Conservation (phyloP, 1,140 invertebrate species). For the Reticulitermes speratus region DNA sequence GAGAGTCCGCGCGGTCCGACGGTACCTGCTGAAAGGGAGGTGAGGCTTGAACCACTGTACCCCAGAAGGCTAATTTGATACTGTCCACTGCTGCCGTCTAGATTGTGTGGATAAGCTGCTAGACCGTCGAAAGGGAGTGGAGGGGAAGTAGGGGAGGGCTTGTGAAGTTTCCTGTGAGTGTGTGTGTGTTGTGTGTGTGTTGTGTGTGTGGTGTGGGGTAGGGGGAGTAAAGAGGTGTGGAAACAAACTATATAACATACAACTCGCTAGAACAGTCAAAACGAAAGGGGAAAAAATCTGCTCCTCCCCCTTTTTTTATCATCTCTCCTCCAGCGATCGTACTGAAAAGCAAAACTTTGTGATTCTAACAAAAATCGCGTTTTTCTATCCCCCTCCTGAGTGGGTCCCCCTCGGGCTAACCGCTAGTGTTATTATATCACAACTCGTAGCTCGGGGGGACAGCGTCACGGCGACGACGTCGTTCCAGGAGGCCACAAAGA, state of each 20-base stretch:
- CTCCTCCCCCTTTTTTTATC: not conserved
- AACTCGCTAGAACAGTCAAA: not conserved
- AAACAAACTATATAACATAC: conserved; percentile 14
- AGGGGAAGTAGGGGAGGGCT: not conserved
- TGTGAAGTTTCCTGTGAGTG: not conserved
- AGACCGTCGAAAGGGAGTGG: not conserved
- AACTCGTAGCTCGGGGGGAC: not conserved
- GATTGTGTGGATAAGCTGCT: not conserved
- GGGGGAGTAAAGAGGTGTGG: conserved; percentile 9
- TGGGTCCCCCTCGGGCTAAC: not conserved
- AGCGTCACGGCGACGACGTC: not conserved
- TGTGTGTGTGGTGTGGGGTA: not conserved
- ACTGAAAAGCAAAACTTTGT: not conserved
- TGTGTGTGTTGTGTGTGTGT: not conserved
- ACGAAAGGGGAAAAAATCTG: conserved; percentile 1
- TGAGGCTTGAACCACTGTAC: not conserved
- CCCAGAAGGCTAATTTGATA: not conserved
- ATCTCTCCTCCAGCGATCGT: conserved; percentile 4
- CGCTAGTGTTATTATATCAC: conserved; percentile 3
- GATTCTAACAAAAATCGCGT: conserved; percentile 16
- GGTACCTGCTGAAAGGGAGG: not conserved
- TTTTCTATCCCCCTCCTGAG: not conserved
- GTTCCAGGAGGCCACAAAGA: not conserved
- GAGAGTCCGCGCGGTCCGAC: not conserved
- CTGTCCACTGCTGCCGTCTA: not conserved